Evolutionary conservation across 2,888 invertebrate genomes (phyloP).

Genomic region (Pristionchus exspectatus): DNA sequence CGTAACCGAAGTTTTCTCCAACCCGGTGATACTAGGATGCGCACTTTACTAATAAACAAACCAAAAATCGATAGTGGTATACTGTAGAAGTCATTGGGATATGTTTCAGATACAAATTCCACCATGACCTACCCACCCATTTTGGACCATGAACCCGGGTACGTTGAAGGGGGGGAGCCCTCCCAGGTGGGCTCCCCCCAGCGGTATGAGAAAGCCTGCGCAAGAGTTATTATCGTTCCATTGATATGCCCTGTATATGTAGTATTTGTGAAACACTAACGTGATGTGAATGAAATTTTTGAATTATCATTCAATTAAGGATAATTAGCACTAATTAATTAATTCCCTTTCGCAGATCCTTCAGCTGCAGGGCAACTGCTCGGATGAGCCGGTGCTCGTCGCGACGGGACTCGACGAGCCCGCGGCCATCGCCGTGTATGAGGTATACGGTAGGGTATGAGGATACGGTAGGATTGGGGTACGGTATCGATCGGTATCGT

Average conservation of each 20-base stretch:
- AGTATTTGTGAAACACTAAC: background rate
- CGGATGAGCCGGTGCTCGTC: background rate
- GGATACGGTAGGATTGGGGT: background rate
- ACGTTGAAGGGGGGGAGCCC: too few species aligned
- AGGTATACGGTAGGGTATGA: background rate
- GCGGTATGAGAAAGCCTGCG: too few species aligned
- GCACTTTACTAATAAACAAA: too few species aligned
- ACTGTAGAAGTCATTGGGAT: too few species aligned
- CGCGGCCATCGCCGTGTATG: background rate
- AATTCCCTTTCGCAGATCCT: background rate
- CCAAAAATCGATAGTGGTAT: too few species aligned
- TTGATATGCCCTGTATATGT: background rate
- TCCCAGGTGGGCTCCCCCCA: too few species aligned
- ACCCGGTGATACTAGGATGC: too few species aligned
- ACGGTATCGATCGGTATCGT: background rate
- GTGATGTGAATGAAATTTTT: background rate
- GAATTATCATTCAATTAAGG: background rate
- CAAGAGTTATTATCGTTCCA: background rate
- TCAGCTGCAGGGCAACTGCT: background rate
- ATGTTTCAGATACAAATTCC: too few species aligned
- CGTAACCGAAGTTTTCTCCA: too few species aligned
- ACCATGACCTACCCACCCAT: too few species aligned
- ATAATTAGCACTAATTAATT: background rate
- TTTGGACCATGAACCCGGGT: too few species aligned
- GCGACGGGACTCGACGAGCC: background rate